A percentile compares a stretch with the other conserved stretches of the same genome.
Evolutionary conservation across 2,888 invertebrate genomes (phyloP).

Genomic region (Erynnis tages): DNA sequence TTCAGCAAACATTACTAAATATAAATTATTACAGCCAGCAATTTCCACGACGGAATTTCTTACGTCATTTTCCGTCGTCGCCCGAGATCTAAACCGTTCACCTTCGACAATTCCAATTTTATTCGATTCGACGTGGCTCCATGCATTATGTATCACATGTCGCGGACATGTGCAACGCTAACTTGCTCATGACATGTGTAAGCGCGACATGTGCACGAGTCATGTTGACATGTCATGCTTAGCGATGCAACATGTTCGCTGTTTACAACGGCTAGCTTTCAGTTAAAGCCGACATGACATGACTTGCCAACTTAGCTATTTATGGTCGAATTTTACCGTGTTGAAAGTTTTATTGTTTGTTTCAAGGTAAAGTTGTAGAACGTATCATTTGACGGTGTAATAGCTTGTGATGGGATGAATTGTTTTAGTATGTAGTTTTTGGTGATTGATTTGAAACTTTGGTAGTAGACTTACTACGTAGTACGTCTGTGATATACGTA

Average conservation of each 20-base stretch:
- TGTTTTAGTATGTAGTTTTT: not conserved
- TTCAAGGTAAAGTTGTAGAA: not conserved
- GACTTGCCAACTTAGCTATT: not conserved
- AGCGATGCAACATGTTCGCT: not conserved
- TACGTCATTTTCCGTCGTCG: too few relatives aligned
- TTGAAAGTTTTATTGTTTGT: not conserved
- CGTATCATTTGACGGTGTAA: not conserved
- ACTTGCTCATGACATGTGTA: not conserved
- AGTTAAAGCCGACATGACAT: constrained; percentile 1
- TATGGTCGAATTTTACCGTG: not conserved
- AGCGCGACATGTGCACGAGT: not conserved
- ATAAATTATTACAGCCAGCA: too few relatives aligned
- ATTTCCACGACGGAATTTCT: too few relatives aligned
- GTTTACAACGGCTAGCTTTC: not conserved
- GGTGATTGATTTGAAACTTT: too few relatives aligned
- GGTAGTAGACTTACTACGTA: too few relatives aligned
- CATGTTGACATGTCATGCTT: not conserved
- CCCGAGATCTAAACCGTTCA: not conserved
- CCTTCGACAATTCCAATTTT: constrained; percentile 6
- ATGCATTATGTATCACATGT: constrained; percentile 15
- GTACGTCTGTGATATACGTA: too few relatives aligned
- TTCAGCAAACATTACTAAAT: too few relatives aligned
- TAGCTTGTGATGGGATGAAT: too few relatives aligned
- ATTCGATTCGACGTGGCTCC: constrained; percentile 7
- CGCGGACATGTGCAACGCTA: not conserved